A percentile compares a stretch with the other conserved stretches of the same genome.
These are phyloP conservation scores for Pseudocheirus occidentalis DNA, from an alignment of 2,797 vertebrate species.

Conservation along the genomic window DNA sequence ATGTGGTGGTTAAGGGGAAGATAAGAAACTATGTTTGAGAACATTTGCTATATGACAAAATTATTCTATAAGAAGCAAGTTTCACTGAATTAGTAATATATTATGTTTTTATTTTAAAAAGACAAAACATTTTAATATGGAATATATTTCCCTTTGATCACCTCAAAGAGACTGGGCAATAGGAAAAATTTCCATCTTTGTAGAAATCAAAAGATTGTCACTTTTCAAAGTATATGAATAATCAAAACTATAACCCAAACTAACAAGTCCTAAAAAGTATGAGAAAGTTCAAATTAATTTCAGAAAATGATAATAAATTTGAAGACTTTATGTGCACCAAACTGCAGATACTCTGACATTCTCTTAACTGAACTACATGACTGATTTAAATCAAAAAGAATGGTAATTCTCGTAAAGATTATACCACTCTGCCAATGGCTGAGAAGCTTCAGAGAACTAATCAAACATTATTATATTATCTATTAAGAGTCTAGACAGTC, in stretches of 20 bases:
- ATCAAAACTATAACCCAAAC: slow-evolving; percentile 61
- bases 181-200: neutral
- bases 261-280: slow-evolving; percentile 46
- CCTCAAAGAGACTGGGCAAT: slow-evolving; percentile 15
- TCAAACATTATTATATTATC: slow-evolving; percentile 73
- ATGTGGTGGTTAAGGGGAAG: neutral
- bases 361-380: slow-evolving; percentile 28
- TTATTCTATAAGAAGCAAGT: neutral
- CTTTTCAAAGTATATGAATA: slow-evolving; percentile 29
- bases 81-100: slow-evolving; percentile 20
- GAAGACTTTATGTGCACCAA: slow-evolving; percentile 39
- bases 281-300: slow-evolving; percentile 33
- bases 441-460: slow-evolving; percentile 74
- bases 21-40: neutral
- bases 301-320: slow-evolving; percentile 58
- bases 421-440: slow-evolving; percentile 55
- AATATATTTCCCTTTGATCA: neutral
- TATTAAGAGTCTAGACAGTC: slow-evolving; percentile 76
- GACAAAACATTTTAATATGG: neutral
- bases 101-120: neutral
- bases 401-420: slow-evolving; percentile 48
- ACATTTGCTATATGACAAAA: neutral
- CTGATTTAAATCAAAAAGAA: slow-evolving; percentile 26
- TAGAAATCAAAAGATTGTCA: neutral
- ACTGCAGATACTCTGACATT: slow-evolving; percentile 35